Percentiles rank a stretch among this genome's conserved stretches.
phyloP scores from a whole-genome alignment of 2,113 vertebrate species.

The Emydocephalus ijimae region DNA sequence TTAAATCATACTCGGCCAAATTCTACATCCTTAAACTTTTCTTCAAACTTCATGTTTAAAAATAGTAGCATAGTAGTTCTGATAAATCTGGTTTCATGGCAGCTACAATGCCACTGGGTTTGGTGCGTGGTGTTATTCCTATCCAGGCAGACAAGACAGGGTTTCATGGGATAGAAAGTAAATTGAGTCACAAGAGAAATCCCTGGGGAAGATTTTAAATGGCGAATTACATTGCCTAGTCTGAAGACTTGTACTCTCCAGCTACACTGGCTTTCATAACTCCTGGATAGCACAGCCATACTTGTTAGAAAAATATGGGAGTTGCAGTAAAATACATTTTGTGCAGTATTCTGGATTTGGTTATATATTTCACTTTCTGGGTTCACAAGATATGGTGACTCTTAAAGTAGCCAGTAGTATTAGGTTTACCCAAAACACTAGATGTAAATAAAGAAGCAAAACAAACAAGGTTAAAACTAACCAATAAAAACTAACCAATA shows the following conservation, averaged over 20 bases:
- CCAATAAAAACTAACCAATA: background rate
- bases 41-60: background rate
- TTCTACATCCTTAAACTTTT: background rate
- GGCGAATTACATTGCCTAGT: background rate
- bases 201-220: background rate
- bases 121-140: background rate
- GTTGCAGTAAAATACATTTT: background rate
- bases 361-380: background rate
- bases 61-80: background rate
- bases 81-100: background rate
- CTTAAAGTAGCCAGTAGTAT: background rate
- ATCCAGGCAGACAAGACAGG: background rate
- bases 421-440: background rate
- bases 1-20: background rate
- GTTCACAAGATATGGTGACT: background rate
- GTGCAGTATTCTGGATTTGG: background rate
- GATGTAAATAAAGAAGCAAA: background rate
- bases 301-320: background rate
- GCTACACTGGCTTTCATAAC: background rate
- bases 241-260: background rate
- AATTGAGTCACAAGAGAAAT: background rate
- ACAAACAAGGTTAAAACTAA: background rate
- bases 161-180: background rate
- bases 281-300: background rate
- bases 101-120: background rate